Evolutionary conservation across 2,888 invertebrate genomes (phyloP).

Genomic region (Ormia ochracea): DNA sequence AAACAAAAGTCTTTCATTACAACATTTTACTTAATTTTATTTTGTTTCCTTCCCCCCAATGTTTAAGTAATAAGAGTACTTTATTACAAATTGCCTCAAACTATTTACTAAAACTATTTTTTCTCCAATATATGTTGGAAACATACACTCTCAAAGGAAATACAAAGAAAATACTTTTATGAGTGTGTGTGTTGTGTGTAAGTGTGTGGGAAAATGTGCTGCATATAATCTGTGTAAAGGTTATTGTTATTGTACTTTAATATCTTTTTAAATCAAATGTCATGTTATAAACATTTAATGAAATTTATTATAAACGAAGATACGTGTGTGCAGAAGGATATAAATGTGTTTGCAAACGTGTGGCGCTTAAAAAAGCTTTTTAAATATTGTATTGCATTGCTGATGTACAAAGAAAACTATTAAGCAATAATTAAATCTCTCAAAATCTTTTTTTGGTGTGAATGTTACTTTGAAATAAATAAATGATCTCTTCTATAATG

Average conservation of each 20-base stretch:
- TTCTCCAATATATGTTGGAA: conserved; percentile 10
- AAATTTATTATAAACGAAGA: background rate
- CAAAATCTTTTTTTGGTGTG: too few relatives aligned
- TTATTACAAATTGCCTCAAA: conserved; percentile 27
- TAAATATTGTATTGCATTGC: too few relatives aligned
- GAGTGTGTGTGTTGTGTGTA: background rate
- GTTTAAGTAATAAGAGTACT: background rate
- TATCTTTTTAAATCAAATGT: conserved; percentile 1
- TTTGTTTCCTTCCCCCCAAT: background rate
- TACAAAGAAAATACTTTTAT: background rate
- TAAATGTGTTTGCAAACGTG: background rate
- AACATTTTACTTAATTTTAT: background rate
- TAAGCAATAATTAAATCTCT: too few relatives aligned
- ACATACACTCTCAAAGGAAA: background rate
- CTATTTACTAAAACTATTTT: conserved; percentile 36
- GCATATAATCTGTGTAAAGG: background rate
- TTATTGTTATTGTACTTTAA: conserved; percentile 16
- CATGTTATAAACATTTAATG: conserved; percentile 2
- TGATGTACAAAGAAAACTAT: too few relatives aligned
- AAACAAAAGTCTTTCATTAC: background rate
- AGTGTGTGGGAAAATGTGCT: background rate
- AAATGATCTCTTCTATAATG: too few relatives aligned
- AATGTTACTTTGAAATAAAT: too few relatives aligned
- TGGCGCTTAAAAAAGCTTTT: too few relatives aligned
- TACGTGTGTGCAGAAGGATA: too few relatives aligned